A percentile compares a stretch with the other conserved stretches of the same genome.
phyloP scores from a whole-genome alignment of 2,797 vertebrate species.

The Okamejei kenojei region DNA sequence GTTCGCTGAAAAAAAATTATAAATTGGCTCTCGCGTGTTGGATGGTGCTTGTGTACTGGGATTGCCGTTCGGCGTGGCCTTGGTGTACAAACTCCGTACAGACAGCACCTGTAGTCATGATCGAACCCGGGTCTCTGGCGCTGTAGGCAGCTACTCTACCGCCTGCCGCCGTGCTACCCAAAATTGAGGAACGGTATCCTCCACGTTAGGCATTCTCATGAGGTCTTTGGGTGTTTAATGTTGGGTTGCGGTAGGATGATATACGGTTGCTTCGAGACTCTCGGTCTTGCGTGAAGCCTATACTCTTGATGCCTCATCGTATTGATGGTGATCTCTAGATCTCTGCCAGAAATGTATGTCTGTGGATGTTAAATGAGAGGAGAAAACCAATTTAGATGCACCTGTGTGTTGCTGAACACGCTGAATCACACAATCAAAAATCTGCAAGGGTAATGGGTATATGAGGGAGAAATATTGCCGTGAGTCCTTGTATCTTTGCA shows the following conservation, averaged over 20 bases:
- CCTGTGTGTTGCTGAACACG: neutral
- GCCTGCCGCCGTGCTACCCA: too few species aligned
- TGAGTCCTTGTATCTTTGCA: neutral
- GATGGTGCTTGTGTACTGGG: too few species aligned
- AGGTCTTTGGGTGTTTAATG: too few species aligned
- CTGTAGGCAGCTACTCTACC: too few species aligned
- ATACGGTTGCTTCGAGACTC: neutral
- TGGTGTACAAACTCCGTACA: too few species aligned
- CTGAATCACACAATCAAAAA: neutral
- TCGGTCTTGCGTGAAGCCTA: neutral
- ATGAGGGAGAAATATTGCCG: neutral
- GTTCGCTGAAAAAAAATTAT: too few species aligned
- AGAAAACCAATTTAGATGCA: neutral
- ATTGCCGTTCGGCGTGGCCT: too few species aligned
- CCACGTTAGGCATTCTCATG: neutral
- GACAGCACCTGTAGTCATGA: too few species aligned
- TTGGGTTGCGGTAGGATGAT: neutral
- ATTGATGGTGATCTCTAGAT: neutral
- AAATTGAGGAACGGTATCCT: neutral
- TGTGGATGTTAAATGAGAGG: neutral
- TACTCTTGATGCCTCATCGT: neutral
- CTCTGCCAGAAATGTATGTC: neutral
- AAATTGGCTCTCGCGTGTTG: too few species aligned
- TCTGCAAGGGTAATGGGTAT: too few species aligned
- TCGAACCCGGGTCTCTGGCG: too few species aligned